Conservation (phyloP, 2,113 vertebrate genomes). For the Anhinga anhinga region DNA sequence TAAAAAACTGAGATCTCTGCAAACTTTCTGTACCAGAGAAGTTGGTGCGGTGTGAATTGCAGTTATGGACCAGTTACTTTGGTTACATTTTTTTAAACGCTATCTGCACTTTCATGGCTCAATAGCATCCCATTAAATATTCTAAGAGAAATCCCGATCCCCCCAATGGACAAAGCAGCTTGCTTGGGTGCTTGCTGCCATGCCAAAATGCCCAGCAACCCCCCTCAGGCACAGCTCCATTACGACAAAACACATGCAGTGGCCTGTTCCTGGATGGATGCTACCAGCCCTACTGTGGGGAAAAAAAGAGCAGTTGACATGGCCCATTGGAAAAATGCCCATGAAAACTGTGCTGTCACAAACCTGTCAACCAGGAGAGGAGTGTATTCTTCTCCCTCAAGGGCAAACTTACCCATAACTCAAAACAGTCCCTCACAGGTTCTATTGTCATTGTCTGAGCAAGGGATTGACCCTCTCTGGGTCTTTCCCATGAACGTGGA, state of each 20-base stretch:
- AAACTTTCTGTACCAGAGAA: neutral
- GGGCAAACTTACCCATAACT: neutral
- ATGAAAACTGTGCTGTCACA: neutral
- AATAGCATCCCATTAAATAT: neutral
- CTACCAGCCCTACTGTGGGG: neutral
- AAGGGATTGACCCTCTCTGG: neutral
- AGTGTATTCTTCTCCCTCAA: neutral
- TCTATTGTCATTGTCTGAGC: neutral
- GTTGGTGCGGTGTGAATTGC: neutral
- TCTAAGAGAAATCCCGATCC: neutral
- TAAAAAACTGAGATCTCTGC: neutral
- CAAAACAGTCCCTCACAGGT: neutral
- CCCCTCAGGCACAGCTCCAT: neutral
- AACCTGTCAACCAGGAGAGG: neutral
- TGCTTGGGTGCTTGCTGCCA: neutral
- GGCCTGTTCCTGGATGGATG: neutral
- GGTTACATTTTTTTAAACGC: neutral
- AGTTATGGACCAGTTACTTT: neutral
- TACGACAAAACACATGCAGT: neutral
- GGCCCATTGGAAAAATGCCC: neutral
- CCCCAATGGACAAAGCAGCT: neutral
- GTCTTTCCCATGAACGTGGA: neutral
- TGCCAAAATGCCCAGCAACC: neutral
- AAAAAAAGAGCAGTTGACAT: neutral
- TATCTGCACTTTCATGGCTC: neutral